Conservation (phyloP, 35 echinoderm and acorn worm species). For the Anneissia japonica region DNA sequence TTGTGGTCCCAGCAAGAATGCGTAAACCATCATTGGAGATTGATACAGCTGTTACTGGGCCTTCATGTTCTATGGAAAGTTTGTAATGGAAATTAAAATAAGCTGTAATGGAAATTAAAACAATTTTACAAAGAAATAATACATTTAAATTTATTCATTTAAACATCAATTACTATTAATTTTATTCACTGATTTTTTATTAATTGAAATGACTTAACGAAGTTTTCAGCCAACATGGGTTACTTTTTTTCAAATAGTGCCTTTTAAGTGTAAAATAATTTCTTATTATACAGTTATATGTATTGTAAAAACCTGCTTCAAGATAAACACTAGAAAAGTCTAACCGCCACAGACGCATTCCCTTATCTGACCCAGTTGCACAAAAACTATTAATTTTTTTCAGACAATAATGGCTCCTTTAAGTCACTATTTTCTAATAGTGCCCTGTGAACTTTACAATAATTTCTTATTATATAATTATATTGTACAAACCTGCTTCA, state of each 20-base stretch:
- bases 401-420: background rate
- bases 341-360: slow-evolving; percentile 83
- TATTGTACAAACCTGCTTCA: slow-evolving; percentile 81
- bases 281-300: too few relatives aligned
- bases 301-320: slow-evolving; percentile 80
- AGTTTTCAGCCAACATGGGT: background rate
- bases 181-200: background rate
- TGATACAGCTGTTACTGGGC: slow-evolving; percentile 83
- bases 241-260: too few relatives aligned
- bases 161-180: too few relatives aligned
- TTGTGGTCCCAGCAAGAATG: slow-evolving; percentile 80
- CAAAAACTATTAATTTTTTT: slow-evolving; percentile 78
- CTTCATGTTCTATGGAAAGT: slow-evolving; percentile 93
- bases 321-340: slow-evolving; percentile 91
- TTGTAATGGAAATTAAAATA: too few relatives aligned
- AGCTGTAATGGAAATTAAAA: too few relatives aligned
- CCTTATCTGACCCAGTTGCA: slow-evolving; percentile 94
- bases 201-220: background rate
- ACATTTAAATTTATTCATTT: too few relatives aligned
- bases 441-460: too few relatives aligned
- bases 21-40: slow-evolving; percentile 78
- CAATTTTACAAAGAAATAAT: too few relatives aligned
- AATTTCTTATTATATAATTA: too few relatives aligned
- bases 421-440: too few relatives aligned
- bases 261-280: too few relatives aligned